Evolutionary conservation across 2,888 invertebrate genomes (phyloP).

Genomic region (Gortyna flavago): DNA sequence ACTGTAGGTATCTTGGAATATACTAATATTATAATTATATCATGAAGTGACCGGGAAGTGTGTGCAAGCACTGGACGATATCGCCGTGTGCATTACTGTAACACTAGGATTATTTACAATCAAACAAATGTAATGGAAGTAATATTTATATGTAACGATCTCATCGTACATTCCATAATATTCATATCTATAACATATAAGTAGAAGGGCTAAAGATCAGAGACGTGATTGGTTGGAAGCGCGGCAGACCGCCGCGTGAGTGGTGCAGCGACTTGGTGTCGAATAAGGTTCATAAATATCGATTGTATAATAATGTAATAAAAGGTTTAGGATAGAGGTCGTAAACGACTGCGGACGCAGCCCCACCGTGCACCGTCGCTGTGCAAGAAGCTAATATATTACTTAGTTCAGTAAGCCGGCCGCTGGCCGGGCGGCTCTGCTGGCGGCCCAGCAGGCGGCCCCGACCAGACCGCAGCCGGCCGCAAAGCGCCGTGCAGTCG

Average conservation of each 20-base stretch:
- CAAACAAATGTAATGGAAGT: constrained; percentile 26
- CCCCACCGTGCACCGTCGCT: constrained; percentile 46
- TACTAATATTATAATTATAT: constrained; percentile 12
- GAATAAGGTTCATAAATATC: constrained; percentile 43
- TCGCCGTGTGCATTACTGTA: constrained; percentile 1
- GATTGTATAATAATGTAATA: constrained; percentile 63
- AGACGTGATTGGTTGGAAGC: background rate
- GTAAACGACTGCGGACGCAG: constrained; percentile 52
- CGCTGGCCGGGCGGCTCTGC: background rate
- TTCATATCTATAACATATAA: constrained; percentile 37
- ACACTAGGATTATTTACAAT: constrained; percentile 14
- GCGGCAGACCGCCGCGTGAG: background rate
- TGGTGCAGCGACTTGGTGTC: background rate
- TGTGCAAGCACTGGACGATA: constrained; percentile 13
- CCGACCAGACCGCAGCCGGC: background rate
- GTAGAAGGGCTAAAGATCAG: constrained; percentile 9
- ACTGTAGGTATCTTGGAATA: constrained; percentile 31
- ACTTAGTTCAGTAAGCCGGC: background rate
- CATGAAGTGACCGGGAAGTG: constrained; percentile 30
- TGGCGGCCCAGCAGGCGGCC: background rate
- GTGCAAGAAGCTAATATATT: constrained; percentile 7
- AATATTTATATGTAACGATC: constrained; percentile 34
- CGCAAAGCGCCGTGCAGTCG: background rate
- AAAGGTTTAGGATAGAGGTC: constrained; percentile 36
- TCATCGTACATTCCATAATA: constrained; percentile 45